A percentile compares a stretch with the other conserved stretches of the same genome.
Evolutionary conservation across 2,797 vertebrate genomes (phyloP).

Genomic region (Pseudocheirus occidentalis): DNA sequence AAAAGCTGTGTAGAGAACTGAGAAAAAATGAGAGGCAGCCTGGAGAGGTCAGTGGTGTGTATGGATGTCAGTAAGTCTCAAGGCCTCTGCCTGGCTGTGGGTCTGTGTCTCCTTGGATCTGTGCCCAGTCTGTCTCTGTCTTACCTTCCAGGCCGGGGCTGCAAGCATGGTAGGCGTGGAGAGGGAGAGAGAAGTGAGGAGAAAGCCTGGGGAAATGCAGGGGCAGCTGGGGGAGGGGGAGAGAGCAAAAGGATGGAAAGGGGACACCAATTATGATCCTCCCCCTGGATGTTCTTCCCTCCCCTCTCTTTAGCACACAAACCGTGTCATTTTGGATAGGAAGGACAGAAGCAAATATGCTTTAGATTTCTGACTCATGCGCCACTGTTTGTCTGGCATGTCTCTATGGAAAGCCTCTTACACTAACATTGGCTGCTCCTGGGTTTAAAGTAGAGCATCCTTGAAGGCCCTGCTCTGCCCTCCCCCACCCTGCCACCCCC

Average conservation of each 20-base stretch:
- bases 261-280: neutral
- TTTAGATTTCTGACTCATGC: conserved; percentile 12
- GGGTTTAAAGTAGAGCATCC: neutral
- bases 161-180: neutral
- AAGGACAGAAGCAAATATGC: neutral
- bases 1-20: neutral
- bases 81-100: neutral
- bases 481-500: neutral
- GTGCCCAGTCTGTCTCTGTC: neutral
- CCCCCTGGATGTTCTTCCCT: neutral
- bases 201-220: neutral
- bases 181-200: neutral
- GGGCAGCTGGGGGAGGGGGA: neutral
- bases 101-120: neutral
- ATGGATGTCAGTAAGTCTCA: neutral
- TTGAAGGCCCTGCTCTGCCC: neutral
- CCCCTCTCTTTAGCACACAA: neutral
- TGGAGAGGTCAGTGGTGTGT: neutral
- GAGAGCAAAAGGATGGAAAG: neutral
- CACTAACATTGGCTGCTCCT: conserved; percentile 41
- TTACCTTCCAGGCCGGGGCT: neutral
- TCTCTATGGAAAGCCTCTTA: neutral
- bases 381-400: neutral
- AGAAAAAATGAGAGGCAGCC: neutral
- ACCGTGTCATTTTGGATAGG: neutral